Percentiles rank a stretch among this genome's conserved stretches.
Evolutionary conservation across 2,113 vertebrate genomes (phyloP).

Genomic region (Nanger granti): DNA sequence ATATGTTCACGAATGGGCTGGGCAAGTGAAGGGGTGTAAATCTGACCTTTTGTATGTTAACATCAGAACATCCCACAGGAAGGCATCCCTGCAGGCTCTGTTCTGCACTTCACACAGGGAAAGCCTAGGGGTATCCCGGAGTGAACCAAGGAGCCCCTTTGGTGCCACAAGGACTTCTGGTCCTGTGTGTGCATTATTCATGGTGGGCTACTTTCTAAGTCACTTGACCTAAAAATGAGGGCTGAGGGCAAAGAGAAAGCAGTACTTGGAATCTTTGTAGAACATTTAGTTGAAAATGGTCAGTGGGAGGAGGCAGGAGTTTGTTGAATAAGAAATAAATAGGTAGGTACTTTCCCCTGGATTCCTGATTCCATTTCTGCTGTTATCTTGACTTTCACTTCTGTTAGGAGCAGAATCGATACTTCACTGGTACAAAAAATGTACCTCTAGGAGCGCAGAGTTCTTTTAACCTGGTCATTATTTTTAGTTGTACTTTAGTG

Average conservation of each 20-base stretch:
- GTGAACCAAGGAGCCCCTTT: neutral
- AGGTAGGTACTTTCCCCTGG: neutral
- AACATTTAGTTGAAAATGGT: neutral
- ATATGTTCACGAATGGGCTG: constrained; percentile 47
- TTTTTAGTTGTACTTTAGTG: constrained; percentile 46
- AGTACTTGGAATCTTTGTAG: neutral
- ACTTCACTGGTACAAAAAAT: constrained; percentile 30
- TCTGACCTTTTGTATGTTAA: constrained; percentile 41
- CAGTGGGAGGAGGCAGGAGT: neutral
- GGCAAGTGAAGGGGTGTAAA: constrained; percentile 43
- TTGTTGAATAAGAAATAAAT: constrained; percentile 39
- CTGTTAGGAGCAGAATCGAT: neutral
- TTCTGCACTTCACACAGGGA: neutral
- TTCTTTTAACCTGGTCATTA: constrained; percentile 14
- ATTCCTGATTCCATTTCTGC: constrained; percentile 12
- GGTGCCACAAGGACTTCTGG: neutral
- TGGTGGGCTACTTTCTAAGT: neutral
- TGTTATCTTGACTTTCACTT: constrained; percentile 48
- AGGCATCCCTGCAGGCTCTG: neutral
- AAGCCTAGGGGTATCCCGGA: neutral
- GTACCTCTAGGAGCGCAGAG: neutral
- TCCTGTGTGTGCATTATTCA: neutral
- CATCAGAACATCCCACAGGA: constrained; percentile 34
- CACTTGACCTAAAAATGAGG: neutral
- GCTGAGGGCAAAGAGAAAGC: neutral